Base-by-base conservation (phyloP, 2,113 vertebrate species). In the Accipiter virgatus region DNA sequence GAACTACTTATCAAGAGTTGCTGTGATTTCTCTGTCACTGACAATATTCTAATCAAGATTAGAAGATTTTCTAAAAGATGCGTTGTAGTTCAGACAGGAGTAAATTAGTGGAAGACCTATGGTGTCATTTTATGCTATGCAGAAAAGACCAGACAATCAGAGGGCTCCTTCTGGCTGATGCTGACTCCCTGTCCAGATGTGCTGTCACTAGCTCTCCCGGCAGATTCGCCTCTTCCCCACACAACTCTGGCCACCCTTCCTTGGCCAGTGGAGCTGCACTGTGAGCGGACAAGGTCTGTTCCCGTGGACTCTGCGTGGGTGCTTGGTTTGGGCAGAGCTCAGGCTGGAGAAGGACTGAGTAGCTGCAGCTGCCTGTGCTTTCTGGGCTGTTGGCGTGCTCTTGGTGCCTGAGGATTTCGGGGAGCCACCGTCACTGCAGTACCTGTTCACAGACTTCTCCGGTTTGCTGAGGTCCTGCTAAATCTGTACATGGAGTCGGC, bases 401-500 rank as follows among this genome's bases (percentile, higher is more conserved):
- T 13, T 1, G 0, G 42, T 16, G 29, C 34, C 34, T 1, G 48
- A 45, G 73, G 42, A 3, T 19, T 70, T 3, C 2, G 63, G 7
- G 65, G 32, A 10, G 36, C 25, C 20, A 45, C 52, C 0, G 0
- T 40, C 27, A 1, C 47, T 6, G 53, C 11, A 5, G 40, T 14
- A 1, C 22, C 63, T 38, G 14, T 13, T 55, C 4, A 1, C 32
- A 23, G 38, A 5, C 48, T n/a, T 14, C 67, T 62, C 17, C 1
- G 1, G 10, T 19, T 34, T 62, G 7, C 2, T 7, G 34, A 55
- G 15, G 43, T 73, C 22, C 78, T 45, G 19, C 55, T 32, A 1
- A 2, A 2, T 5, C 40, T 53, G 40, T 8, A 1, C 0, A 0
- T 14, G 22, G 38, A 14, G 6, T 7, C 0, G 0, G n/a, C 31